A percentile compares a stretch with the other conserved stretches of the same genome.
phyloP scores from a whole-genome alignment of 2,113 vertebrate genomes.

The Hemicordylus capensis region DNA sequence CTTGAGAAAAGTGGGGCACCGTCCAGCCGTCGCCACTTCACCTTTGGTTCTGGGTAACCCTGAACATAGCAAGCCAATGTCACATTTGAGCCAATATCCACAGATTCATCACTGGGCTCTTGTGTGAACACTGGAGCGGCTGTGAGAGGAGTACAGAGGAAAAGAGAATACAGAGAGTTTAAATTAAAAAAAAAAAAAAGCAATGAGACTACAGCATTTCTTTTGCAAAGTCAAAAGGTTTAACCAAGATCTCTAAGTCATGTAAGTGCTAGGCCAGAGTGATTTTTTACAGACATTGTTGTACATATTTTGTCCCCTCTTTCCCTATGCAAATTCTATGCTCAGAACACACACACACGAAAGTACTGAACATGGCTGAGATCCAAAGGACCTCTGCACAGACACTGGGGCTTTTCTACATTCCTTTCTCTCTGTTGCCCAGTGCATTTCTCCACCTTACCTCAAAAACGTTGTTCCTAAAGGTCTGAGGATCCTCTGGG shows the following conservation, averaged over 20 bases:
- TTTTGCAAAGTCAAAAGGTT: accelerated
- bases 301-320: background rate
- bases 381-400: background rate
- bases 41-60: slow-evolving; percentile 87
- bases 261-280: too few species aligned
- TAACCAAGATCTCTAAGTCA: background rate
- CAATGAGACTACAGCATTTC: background rate
- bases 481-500: background rate
- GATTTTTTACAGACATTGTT: background rate
- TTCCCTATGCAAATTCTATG: background rate
- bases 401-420: background rate
- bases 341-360: background rate
- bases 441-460: background rate
- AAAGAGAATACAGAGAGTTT: background rate
- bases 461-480: background rate
- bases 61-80: slow-evolving; percentile 83
- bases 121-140: slow-evolving; percentile 87
- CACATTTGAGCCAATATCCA: slow-evolving; percentile 88
- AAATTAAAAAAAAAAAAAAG: background rate
- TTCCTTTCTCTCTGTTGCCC: background rate
- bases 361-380: too few species aligned
- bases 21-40: slow-evolving; percentile 86
- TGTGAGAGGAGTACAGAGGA: slow-evolving; percentile 47
- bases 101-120: slow-evolving; percentile 81
- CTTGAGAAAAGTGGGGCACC: slow-evolving; percentile 77